Base-by-base conservation (phyloP, 2,888 invertebrate species). In the Chrysomela aeneicollis region DNA sequence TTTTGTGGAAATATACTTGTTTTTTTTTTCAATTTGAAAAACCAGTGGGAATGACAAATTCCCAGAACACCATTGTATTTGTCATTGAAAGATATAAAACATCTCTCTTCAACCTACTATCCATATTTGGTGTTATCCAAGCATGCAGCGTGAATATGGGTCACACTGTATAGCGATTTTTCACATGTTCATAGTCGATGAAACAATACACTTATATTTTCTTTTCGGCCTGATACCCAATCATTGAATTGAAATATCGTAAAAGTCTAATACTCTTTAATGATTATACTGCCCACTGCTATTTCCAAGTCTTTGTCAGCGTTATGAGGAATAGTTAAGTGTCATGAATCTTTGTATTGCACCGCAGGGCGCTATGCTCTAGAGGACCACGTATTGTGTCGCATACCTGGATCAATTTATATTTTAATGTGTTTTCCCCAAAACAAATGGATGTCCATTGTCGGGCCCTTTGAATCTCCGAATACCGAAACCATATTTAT, bases 361-460 rank as follows among this genome's bases (percentile, higher is more conserved):
- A 46, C 81, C 67, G 72, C 78, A 72, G 82, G 82, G 76, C 76
- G 76, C 71, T 65, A 72, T 72, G 75, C 76, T 75, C 76, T 76
- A 73, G 74, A 75, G 74, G 80, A 78, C 79, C 79, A 76, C 78
- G 79, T 77, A 82, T 82, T 82, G 82, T 82, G 82, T 81, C 82
- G 78, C 79, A 77, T 81, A 81, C 81, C 82, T 81, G 80, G 74
- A 74, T 81, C 80, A 79, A 80, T 81, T 82, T 81, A 80, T 82
- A 82, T 81, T 82, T 82, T 82, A 82, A 82, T 82, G 80, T 80
- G 81, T 81, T 82, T 82, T 78, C 74, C 79, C 79, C 79, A 82
- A 83, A 83, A 83, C 82, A 82, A 82, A 82, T 82, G 82, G 78
- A 77, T 76, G 77, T 74, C 79, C 77, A 77, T 79, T 78, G 81